Conservation (phyloP, 2,888 invertebrate genomes). For the Neoscelio sp. region DNA sequence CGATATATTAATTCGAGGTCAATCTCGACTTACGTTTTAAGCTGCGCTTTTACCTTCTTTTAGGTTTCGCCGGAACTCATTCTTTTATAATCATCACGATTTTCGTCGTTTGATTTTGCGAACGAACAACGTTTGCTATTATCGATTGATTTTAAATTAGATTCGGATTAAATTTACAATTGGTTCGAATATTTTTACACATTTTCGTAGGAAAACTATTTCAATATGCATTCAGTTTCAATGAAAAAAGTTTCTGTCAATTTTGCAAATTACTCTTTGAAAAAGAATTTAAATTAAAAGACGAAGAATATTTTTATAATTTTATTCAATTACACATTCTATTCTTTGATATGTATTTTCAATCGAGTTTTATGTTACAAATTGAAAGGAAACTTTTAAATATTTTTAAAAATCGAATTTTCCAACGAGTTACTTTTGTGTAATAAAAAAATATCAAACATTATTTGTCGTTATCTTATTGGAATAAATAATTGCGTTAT, state of each 20-base stretch:
- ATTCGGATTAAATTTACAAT: constrained; percentile 23
- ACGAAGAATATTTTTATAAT: no score
- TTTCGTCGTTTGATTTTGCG: constrained; percentile 10
- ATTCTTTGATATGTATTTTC: constrained; percentile 10
- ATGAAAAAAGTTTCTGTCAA: constrained; percentile 7
- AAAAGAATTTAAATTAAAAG: not conserved
- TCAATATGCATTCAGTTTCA: not conserved
- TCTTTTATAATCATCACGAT: constrained; percentile 30
- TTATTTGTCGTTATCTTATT: no score
- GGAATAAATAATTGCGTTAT: no score
- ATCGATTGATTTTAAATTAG: constrained; percentile 37
- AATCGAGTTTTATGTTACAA: no score
- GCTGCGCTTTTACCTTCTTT: constrained; percentile 23
- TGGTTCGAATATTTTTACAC: constrained; percentile 3
- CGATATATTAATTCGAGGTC: constrained; percentile 49
- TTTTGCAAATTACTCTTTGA: constrained; percentile 8
- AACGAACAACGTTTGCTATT: constrained; percentile 4
- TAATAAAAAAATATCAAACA: no score
- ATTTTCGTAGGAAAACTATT: not conserved
- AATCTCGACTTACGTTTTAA: constrained; percentile 37
- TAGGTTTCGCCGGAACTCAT: constrained; percentile 21
- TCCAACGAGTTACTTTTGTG: no score
- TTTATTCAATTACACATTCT: not conserved
- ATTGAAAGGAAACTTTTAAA: no score
- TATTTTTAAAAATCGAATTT: no score